phyloP scores from a whole-genome alignment of 2,113 vertebrate species.

The Ardeotis arabs region DNA sequence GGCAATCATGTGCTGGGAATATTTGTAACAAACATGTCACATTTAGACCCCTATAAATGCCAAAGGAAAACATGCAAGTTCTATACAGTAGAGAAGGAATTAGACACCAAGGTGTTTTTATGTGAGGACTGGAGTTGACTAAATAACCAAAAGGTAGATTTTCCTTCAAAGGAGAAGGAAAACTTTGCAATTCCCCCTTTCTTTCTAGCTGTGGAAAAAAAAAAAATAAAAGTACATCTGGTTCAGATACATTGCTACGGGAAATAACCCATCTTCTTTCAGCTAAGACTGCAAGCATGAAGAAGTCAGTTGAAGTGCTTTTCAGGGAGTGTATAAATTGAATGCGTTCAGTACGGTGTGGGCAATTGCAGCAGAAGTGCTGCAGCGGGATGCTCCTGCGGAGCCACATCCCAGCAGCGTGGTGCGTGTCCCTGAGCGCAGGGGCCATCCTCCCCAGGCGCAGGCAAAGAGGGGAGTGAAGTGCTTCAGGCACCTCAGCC shows the following conservation, averaged over 20 bases:
- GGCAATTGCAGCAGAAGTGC: background rate
- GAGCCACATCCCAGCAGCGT: rapidly evolving
- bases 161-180: background rate
- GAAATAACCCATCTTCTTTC: constrained; percentile 15
- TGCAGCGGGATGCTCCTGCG: background rate
- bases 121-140: background rate
- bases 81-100: background rate
- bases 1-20: background rate
- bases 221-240: background rate
- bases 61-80: background rate
- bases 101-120: background rate
- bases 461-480: background rate
- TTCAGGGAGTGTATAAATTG: background rate
- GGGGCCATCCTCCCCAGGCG: background rate
- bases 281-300: background rate
- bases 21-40: background rate
- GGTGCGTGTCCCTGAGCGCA: rapidly evolving
- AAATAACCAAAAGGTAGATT: background rate
- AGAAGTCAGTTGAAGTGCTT: constrained; percentile 6
- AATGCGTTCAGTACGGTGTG: background rate
- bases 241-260: constrained; percentile 3
- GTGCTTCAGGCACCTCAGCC: background rate
- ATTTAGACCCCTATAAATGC: background rate
- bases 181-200: background rate
- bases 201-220: background rate